Evolutionary conservation across 2,888 invertebrate genomes (phyloP).

Genomic region (Agrilus cyanescens): DNA sequence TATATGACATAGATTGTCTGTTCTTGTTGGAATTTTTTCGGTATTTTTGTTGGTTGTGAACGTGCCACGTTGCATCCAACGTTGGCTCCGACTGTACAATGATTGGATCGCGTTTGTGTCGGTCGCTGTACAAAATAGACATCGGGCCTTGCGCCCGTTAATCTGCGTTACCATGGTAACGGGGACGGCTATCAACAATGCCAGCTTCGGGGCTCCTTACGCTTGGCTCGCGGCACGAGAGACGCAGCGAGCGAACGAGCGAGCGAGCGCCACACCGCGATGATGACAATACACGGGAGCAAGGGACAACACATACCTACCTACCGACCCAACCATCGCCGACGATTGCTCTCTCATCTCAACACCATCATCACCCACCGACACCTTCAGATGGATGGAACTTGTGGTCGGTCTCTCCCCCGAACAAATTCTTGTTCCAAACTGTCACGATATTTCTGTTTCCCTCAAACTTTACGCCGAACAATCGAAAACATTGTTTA

Average conservation of each 20-base stretch:
- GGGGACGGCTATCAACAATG: slow-evolving; percentile 39
- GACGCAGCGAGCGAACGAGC: too few species aligned
- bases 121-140: slow-evolving; percentile 37
- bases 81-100: slow-evolving; percentile 31
- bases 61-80: slow-evolving; percentile 16
- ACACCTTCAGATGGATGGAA: too few species aligned
- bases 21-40: too few species aligned
- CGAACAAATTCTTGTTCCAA: too few species aligned
- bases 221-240: slow-evolving; percentile 11
- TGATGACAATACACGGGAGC: not conserved
- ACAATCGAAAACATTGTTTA: too few species aligned
- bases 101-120: slow-evolving; percentile 34
- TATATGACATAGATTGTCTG: too few species aligned
- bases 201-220: slow-evolving; percentile 23
- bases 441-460: too few species aligned
- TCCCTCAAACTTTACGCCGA: too few species aligned
- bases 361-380: slow-evolving; percentile 3
- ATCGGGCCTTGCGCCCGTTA: slow-evolving; percentile 38
- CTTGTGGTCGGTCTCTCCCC: too few species aligned
- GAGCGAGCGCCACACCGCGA: not conserved
- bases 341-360: slow-evolving; percentile 1
- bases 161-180: slow-evolving; percentile 38
- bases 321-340: not conserved
- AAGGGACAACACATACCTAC: not conserved
- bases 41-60: slow-evolving; percentile 17